Evolutionary conservation across 2,797 vertebrate genomes (phyloP).

Genomic region (Euphonia xanthogaster): DNA sequence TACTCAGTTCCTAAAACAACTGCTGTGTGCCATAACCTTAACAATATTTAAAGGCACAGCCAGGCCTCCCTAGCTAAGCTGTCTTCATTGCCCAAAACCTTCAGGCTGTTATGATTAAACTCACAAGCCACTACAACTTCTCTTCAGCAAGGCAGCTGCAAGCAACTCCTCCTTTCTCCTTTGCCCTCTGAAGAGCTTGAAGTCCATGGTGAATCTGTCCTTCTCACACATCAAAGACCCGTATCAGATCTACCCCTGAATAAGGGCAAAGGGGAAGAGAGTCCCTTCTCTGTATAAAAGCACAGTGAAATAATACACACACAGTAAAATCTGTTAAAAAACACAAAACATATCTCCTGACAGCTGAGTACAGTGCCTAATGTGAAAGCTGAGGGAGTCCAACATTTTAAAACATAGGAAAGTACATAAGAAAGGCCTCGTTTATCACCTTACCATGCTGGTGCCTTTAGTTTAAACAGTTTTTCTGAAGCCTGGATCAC

Average conservation of each 20-base stretch:
- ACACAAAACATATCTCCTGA: not conserved
- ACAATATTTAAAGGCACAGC: not conserved
- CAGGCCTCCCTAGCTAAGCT: not conserved
- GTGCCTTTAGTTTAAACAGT: slow-evolving; percentile 96
- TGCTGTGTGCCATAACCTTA: not conserved
- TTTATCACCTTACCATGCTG: slow-evolving; percentile 85
- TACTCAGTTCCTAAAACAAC: not conserved
- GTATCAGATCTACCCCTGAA: not conserved
- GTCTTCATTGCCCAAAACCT: not conserved
- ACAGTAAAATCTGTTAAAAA: not conserved
- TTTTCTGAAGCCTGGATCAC: slow-evolving; percentile 97
- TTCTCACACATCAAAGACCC: not conserved
- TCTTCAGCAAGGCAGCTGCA: not conserved
- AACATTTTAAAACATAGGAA: not conserved
- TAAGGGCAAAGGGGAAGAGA: not conserved
- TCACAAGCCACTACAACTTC: not conserved
- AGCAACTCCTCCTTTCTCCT: not conserved
- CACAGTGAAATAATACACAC: not conserved
- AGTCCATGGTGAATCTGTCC: not conserved
- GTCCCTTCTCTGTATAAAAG: not conserved
- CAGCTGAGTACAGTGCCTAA: not conserved
- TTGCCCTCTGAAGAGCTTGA: not conserved
- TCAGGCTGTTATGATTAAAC: not conserved
- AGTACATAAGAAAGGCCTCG: not conserved
- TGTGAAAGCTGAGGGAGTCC: not conserved